Percentiles rank a stretch among this genome's conserved stretches.
Conservation (phyloP, 2,888 invertebrate genomes). For the Drosophila rubida region DNA sequence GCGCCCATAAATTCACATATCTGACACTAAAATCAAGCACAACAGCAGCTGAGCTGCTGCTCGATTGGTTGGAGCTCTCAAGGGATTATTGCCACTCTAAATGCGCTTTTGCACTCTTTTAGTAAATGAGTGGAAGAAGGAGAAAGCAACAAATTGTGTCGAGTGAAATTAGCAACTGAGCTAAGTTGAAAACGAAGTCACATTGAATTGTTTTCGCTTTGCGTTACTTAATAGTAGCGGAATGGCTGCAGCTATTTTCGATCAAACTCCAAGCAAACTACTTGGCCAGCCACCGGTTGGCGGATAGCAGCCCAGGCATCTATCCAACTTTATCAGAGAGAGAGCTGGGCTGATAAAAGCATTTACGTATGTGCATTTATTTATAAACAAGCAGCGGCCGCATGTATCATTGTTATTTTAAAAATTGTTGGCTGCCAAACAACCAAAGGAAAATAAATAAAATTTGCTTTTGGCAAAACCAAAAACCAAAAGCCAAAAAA, state of each 20-base stretch:
- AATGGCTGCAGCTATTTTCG: neutral
- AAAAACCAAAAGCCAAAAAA: conserved; percentile 24
- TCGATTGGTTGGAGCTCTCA: neutral
- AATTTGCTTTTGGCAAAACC: conserved; percentile 54
- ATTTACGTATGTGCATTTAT: conserved; percentile 79
- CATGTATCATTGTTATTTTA: conserved; percentile 80
- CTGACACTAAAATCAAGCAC: neutral
- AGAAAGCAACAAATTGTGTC: too few relatives aligned
- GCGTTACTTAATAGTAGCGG: too few relatives aligned
- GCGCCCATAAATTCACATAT: neutral
- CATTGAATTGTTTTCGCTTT: too few relatives aligned
- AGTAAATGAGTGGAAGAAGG: too few relatives aligned
- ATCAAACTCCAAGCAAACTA: neutral
- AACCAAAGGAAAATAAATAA: conserved; percentile 65
- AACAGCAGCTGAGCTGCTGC: neutral
- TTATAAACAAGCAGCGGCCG: conserved; percentile 76
- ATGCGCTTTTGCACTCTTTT: too few relatives aligned
- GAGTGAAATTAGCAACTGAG: too few relatives aligned
- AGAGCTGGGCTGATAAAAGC: conserved; percentile 67
- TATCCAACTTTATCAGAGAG: conserved; percentile 60
- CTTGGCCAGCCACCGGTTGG: neutral
- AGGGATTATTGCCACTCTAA: neutral
- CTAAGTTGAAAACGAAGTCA: too few relatives aligned
- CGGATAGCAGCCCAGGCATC: conserved; percentile 41
- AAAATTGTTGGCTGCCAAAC: conserved; percentile 67